A percentile compares a stretch with the other conserved stretches of the same genome.
These are phyloP conservation scores for Myanophis thanlyinensis DNA, from an alignment of 2,113 vertebrate species.

Conservation along the genomic window DNA sequence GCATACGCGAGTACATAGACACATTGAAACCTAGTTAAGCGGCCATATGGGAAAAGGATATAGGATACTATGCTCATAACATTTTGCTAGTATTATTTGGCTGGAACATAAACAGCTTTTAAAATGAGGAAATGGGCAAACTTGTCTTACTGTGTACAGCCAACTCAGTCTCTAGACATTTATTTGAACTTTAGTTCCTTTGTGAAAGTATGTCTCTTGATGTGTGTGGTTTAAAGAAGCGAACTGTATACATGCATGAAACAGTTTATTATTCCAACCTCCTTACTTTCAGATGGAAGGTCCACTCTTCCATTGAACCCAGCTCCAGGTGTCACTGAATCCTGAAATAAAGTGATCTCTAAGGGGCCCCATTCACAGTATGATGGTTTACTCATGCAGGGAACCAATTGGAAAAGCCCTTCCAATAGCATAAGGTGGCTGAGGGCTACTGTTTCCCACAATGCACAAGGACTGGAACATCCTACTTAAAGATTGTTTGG, in stretches of 20 bases:
- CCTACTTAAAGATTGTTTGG: neutral
- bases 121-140: conserved; percentile 42
- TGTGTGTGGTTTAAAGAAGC: neutral
- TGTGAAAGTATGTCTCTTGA: neutral
- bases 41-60: conserved; percentile 43
- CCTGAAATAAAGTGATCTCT: neutral
- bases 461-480: neutral
- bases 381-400: neutral
- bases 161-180: conserved; percentile 24
- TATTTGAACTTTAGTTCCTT: conserved; percentile 29
- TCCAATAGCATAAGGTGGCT: no score
- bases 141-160: neutral
- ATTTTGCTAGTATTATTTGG: conserved; percentile 33
- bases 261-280: neutral
- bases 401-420: neutral
- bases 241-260: neutral
- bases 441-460: neutral
- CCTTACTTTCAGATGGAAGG: neutral
- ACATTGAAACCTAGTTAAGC: conserved; percentile 42
- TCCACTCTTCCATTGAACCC: neutral
- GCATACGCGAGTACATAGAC: neutral
- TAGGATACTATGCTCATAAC: conserved; percentile 15
- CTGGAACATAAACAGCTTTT: conserved; percentile 23
- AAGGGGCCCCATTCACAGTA: no score
- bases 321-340: neutral